These are phyloP conservation scores for Thamnaconus septentrionalis DNA, from an alignment of 2,113 vertebrate genomes.

Conservation along the genomic window DNA sequence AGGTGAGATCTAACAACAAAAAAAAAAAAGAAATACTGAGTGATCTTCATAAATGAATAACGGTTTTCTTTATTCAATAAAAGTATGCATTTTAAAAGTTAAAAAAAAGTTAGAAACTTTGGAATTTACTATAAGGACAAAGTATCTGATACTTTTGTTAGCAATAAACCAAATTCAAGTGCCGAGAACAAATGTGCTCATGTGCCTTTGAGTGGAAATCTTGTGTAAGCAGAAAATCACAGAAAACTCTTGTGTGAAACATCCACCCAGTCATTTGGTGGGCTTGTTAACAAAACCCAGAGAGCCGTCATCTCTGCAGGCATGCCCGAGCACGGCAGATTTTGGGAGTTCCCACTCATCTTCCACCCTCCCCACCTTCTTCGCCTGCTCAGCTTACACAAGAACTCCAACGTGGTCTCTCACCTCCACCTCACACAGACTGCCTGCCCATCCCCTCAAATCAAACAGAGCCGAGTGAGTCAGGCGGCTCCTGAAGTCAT, in stretches of 20 bases:
- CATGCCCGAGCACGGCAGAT: constrained; percentile 54
- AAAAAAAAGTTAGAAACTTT: not conserved
- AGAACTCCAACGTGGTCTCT: constrained; percentile 10
- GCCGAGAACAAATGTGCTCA: not conserved
- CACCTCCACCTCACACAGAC: constrained; percentile 10
- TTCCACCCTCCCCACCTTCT: constrained; percentile 1
- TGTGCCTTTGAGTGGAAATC: constrained; percentile 19
- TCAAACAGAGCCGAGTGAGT: constrained; percentile 8
- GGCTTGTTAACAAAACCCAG: constrained; percentile 53
- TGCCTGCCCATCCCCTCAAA: not conserved
- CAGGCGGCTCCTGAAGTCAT: not conserved
- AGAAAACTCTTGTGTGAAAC: constrained; percentile 50
- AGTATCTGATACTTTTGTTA: constrained; percentile 1
- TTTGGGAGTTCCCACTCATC: constrained; percentile 46
- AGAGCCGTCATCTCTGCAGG: constrained; percentile 47
- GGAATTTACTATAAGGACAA: not conserved
- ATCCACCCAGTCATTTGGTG: constrained; percentile 56
- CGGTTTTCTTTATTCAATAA: too few species aligned
- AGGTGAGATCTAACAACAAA: not conserved
- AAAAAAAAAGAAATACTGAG: not conserved
- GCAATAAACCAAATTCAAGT: constrained; percentile 2
- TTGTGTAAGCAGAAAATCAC: constrained; percentile 35
- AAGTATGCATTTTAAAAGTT: not conserved
- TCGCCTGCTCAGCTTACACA: constrained; percentile 5
- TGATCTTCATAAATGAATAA: too few species aligned